Conservation (phyloP, 2,888 invertebrate species). For the Caenorhabditis sulstoni region DNA sequence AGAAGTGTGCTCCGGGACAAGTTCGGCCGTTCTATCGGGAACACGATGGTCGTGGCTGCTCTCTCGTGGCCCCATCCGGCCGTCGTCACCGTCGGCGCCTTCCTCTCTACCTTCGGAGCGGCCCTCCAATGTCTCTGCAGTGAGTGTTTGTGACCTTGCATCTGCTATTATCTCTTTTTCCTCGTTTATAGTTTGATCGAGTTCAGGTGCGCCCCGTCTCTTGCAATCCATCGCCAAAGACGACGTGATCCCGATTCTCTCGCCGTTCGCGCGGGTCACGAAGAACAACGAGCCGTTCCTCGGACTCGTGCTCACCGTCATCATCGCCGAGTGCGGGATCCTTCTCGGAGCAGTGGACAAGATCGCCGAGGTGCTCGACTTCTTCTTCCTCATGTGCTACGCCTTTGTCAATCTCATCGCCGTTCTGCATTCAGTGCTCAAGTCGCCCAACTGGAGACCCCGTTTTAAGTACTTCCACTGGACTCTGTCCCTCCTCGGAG, state of each 20-base stretch:
- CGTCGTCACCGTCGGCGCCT: slow-evolving; percentile 97
- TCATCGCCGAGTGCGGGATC: slow-evolving; percentile 84
- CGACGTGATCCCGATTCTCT: slow-evolving; percentile 95
- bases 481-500: slow-evolving; percentile 91
- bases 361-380: slow-evolving; percentile 87
- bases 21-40: slow-evolving; percentile 98
- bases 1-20: slow-evolving; percentile 95
- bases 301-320: slow-evolving; percentile 91
- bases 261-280: slow-evolving; percentile 94
- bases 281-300: slow-evolving; percentile 96
- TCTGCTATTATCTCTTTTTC: slow-evolving; percentile 8
- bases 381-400: slow-evolving; percentile 99
- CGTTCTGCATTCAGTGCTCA: slow-evolving; percentile 94
- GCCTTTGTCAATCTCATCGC: slow-evolving; percentile 99
- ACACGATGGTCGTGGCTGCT: slow-evolving; percentile 94
- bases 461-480: slow-evolving; percentile 98
- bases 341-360: slow-evolving; percentile 95
- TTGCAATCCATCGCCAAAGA: slow-evolving; percentile 97
- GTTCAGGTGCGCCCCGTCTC: slow-evolving; percentile 83
- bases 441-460: slow-evolving; percentile 97
- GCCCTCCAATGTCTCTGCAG: slow-evolving; percentile 91
- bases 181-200: slow-evolving; percentile 36
- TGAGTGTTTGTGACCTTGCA: slow-evolving; percentile 50
- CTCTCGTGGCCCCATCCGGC: slow-evolving; percentile 99
- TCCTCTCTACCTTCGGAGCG: slow-evolving; percentile 97